Evolutionary conservation across 2,888 invertebrate genomes (phyloP).

Genomic region (Limnephilus rhombicus): DNA sequence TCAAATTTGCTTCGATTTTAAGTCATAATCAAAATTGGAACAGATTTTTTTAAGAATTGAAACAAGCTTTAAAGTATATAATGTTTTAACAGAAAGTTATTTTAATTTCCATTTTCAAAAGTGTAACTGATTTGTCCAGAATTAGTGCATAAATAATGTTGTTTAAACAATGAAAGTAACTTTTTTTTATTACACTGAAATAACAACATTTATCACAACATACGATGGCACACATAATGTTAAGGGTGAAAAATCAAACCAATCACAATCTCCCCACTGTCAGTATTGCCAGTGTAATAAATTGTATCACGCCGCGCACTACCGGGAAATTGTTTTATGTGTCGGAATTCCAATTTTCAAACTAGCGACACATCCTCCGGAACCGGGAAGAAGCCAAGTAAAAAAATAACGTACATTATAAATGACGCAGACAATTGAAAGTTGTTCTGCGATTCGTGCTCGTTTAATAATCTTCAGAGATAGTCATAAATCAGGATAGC

Average conservation of each 20-base stretch:
- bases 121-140: too few relatives aligned
- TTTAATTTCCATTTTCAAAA: too few relatives aligned
- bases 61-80: too few relatives aligned
- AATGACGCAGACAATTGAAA: neutral
- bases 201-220: too few relatives aligned
- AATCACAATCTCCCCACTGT: neutral
- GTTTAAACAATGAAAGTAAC: too few relatives aligned
- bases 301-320: neutral
- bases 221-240: neutral
- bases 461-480: neutral
- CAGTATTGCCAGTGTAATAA: neutral
- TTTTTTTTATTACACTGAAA: too few relatives aligned
- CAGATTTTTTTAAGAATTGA: too few relatives aligned
- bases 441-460: neutral
- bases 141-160: too few relatives aligned
- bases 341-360: slow-evolving; percentile 19
- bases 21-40: too few relatives aligned
- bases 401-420: neutral
- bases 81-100: too few relatives aligned
- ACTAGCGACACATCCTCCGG: neutral
- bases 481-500: neutral
- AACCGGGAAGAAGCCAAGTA: neutral
- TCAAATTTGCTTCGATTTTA: too few relatives aligned
- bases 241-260: neutral
- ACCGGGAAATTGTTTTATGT: neutral